Evolutionary conservation across 2,797 vertebrate genomes (phyloP).

Genomic region (Acanthis flammea): DNA sequence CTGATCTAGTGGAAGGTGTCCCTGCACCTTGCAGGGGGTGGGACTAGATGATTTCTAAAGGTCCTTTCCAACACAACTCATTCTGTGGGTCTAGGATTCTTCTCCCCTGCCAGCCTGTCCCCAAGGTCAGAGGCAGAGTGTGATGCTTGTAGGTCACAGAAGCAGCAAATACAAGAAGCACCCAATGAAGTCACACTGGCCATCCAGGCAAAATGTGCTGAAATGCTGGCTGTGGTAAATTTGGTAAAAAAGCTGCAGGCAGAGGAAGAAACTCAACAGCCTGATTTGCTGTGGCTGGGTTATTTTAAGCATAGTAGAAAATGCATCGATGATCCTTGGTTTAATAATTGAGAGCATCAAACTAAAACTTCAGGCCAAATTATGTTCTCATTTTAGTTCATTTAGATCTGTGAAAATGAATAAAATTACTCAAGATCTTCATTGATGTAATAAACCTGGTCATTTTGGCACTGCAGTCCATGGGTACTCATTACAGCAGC

Average conservation of each 20-base stretch:
- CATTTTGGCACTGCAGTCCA: not conserved
- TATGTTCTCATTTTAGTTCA: constrained; percentile 14
- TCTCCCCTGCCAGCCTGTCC: not conserved
- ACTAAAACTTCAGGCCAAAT: constrained; percentile 22
- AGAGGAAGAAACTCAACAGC: not conserved
- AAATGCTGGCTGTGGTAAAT: not conserved
- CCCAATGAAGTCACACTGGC: not conserved
- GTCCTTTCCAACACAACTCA: not conserved
- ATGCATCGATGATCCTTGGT: not conserved
- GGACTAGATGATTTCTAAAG: not conserved
- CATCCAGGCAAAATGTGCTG: not conserved
- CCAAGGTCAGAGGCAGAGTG: not conserved
- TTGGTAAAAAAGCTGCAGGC: not conserved
- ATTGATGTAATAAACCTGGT: constrained; percentile 6
- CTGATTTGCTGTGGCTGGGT: not conserved
- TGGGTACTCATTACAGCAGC: constrained; percentile 3
- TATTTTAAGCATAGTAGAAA: not conserved
- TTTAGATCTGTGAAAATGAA: constrained; percentile 7
- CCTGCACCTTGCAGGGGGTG: not conserved
- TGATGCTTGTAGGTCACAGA: not conserved
- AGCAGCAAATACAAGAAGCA: not conserved
- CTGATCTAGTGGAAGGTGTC: not conserved
- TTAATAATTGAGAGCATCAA: constrained; percentile 1
- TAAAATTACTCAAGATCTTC: constrained; percentile 26
- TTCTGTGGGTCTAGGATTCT: not conserved